Conservation (phyloP, 2,888 invertebrate genomes). For the Gastracanthus pulcherrimus region DNA sequence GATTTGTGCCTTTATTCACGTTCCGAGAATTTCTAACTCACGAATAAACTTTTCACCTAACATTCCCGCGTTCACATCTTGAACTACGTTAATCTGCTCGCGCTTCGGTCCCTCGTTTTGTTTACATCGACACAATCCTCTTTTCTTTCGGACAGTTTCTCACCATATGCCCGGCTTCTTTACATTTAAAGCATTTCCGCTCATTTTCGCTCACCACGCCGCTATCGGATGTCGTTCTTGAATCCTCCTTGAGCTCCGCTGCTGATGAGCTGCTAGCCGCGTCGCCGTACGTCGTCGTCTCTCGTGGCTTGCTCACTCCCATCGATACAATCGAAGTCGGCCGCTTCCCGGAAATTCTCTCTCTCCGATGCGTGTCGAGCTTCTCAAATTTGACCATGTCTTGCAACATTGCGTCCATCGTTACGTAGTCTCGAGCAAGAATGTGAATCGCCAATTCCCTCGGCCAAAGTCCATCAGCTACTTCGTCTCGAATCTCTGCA, state of each 20-base stretch:
- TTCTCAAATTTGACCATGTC: slow-evolving; percentile 35
- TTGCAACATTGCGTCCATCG: slow-evolving; percentile 42
- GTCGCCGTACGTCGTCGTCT: neutral
- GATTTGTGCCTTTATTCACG: too few relatives aligned
- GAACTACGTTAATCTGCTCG: too few relatives aligned
- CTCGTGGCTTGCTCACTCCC: neutral
- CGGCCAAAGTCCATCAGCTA: slow-evolving; percentile 51
- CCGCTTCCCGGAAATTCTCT: neutral
- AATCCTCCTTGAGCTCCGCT: neutral
- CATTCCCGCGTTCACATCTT: too few relatives aligned
- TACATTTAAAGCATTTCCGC: slow-evolving; percentile 25
- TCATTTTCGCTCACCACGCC: neutral
- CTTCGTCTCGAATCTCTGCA: slow-evolving; percentile 40
- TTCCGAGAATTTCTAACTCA: too few relatives aligned
- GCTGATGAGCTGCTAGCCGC: neutral
- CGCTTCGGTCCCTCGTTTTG: neutral
- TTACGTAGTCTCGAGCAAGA: slow-evolving; percentile 16
- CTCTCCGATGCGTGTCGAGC: slow-evolving; percentile 3
- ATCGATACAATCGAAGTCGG: neutral
- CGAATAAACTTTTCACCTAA: neutral
- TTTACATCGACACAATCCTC: neutral
- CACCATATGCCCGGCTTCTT: slow-evolving; percentile 24
- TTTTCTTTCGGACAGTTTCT: neutral
- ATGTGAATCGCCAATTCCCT: slow-evolving; percentile 28
- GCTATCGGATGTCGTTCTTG: neutral